Percentiles rank a stretch among this genome's conserved stretches.
Conservation (phyloP, 37 sponge, comb jelly and placozoan species). For the Diacarnus erythraeanus region DNA sequence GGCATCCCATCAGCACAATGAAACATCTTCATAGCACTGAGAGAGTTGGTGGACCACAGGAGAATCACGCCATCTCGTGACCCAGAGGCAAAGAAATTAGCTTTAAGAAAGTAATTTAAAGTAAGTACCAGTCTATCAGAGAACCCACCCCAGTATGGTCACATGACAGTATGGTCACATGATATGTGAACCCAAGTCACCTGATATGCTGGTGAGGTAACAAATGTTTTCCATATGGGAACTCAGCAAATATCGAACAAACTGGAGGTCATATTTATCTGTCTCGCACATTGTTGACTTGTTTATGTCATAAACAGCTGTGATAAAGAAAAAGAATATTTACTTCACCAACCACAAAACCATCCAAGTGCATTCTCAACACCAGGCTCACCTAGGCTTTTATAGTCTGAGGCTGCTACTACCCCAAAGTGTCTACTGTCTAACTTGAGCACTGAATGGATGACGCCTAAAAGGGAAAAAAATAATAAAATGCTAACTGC, state of each 20-base stretch:
- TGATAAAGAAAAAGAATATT: background rate
- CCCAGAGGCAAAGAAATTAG: slow-evolving; percentile 62
- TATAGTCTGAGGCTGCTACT: slow-evolving; percentile 59
- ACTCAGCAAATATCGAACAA: slow-evolving; percentile 39
- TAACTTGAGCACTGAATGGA: slow-evolving; percentile 55
- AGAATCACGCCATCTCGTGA: slow-evolving; percentile 52
- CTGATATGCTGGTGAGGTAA: slow-evolving; percentile 45
- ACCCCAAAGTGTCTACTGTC: slow-evolving; percentile 63
- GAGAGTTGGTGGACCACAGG: slow-evolving; percentile 65
- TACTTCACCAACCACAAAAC: too few species aligned
- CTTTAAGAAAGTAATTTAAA: slow-evolving; percentile 6
- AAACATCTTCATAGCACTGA: slow-evolving; percentile 65
- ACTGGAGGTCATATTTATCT: slow-evolving; percentile 32
- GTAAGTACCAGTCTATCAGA: too few species aligned
- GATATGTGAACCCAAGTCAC: slow-evolving; percentile 15
- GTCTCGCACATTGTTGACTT: slow-evolving; percentile 36
- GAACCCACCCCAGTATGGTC: too few species aligned
- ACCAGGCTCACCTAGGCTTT: slow-evolving; percentile 23
- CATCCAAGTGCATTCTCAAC: too few species aligned
- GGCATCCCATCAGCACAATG: slow-evolving; percentile 20
- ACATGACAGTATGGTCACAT: background rate
- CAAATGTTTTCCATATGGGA: slow-evolving; percentile 34
- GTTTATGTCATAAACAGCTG: slow-evolving; percentile 66
- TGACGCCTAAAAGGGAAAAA: slow-evolving; percentile 27
- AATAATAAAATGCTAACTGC: background rate